These are phyloP conservation scores for Amiota mariae DNA, from an alignment of 2,888 invertebrate species.

Conservation along the genomic window DNA sequence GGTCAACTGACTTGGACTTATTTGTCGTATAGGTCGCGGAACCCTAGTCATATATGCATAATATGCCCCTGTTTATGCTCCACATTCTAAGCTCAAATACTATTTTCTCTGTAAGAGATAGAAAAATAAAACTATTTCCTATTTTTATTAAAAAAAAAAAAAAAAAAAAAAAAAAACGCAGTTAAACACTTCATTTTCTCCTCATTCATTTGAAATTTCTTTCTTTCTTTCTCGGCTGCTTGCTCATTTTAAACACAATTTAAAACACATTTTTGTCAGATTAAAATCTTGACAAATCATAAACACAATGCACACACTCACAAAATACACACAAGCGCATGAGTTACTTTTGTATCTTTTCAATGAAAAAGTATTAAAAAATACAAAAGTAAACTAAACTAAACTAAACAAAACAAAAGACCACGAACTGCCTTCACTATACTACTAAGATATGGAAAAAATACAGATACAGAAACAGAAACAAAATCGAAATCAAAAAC, in stretches of 20 bases:
- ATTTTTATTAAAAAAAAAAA: too few species aligned
- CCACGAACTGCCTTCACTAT: constrained; percentile 16
- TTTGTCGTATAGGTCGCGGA: too few species aligned
- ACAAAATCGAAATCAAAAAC: constrained; percentile 35
- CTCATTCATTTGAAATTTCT: not conserved
- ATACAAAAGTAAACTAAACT: not conserved
- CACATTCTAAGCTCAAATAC: too few species aligned
- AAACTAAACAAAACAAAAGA: constrained; percentile 27
- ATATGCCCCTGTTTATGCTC: too few species aligned
- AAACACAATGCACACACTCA: constrained; percentile 56
- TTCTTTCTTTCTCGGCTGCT: not conserved
- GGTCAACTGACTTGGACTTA: not conserved
- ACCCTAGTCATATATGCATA: too few species aligned
- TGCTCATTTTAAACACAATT: constrained; percentile 55
- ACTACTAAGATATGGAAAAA: constrained; percentile 14
- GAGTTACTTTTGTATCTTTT: constrained; percentile 47
- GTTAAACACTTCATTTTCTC: constrained; percentile 11
- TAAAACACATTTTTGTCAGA: constrained; percentile 57
- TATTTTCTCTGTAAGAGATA: too few species aligned
- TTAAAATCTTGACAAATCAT: constrained; percentile 63
- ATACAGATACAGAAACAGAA: constrained; percentile 22
- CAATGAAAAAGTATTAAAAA: constrained; percentile 1
- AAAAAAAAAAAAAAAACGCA: not conserved
- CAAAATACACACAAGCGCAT: constrained; percentile 42
- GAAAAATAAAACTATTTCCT: not conserved